Base-by-base conservation (phyloP, 1,140 invertebrate genomes). In the Agrypnia vestita region DNA sequence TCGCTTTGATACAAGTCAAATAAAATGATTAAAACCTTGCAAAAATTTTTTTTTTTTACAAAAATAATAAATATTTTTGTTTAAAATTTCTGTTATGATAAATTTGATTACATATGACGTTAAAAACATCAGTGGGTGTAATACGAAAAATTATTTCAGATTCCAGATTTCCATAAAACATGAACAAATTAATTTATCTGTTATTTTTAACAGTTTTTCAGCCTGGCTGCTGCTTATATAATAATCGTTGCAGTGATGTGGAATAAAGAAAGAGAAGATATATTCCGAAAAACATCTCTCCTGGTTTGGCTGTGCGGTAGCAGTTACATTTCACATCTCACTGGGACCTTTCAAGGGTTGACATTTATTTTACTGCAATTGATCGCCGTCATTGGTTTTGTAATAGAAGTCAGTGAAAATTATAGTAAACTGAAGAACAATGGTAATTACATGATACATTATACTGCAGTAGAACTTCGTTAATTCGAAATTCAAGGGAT, bases 221-320 rank as follows among this genome's bases (percentile, higher is more conserved):
- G 74, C 6, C 35, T 84, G 12, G 47, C 69, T n/a, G 35, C 89
- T 13, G 86, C 87, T 44, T 92, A 92, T 79, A 46, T 91, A 8
- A 85, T 86, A 3, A 8, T 87, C 7, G 81, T 92, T 3, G 87
- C 87, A 46, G 47, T 91, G 3, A 86, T 92, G 71, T 94, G 93
- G 93, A 91, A 86, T 69, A 91, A 91, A 44, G 86, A 91, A 76
- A 91, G 91, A 82, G 91, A 91, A 43, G 83, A 82, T 17, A 84
- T 90, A 47, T 94, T 94, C 83, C 89, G 89, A 69, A 90, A 90
- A 46, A 86, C 89, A 7, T 92, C 93, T 0, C 90, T 91, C 56
- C 84, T 90, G 0, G 85, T 94, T 1, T 94, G 93, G 93, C 86
- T 93, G 4, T 86, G 93, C 1, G 86, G 92, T 19, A 92, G 91